These are phyloP conservation scores for Andrena minutula DNA, from an alignment of 2,888 invertebrate genomes.

Conservation along the genomic window DNA sequence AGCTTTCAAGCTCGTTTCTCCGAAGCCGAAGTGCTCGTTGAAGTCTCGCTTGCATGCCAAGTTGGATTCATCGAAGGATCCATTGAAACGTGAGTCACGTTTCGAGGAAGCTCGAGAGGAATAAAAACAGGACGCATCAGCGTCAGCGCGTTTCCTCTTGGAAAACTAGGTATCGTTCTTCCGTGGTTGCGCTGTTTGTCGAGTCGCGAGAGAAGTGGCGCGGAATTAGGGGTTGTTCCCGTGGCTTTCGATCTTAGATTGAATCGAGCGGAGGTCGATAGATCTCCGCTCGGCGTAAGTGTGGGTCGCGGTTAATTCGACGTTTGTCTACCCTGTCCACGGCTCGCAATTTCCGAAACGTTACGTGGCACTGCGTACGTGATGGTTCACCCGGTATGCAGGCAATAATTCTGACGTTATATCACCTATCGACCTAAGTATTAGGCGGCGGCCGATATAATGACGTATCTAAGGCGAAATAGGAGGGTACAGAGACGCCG, in stretches of 20 bases:
- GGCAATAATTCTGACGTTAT: conserved; percentile 81
- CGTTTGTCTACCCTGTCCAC: conserved; percentile 53
- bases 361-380: conserved; percentile 75
- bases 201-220: not conserved
- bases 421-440: conserved; percentile 84
- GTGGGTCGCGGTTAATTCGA: conserved; percentile 54
- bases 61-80: conserved; percentile 34
- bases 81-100: not conserved
- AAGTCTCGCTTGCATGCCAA: not conserved
- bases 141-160: too few species aligned
- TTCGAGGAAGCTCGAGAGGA: not conserved
- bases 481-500: conserved; percentile 72
- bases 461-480: conserved; percentile 79
- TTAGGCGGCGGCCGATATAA: conserved; percentile 83
- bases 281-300: conserved; percentile 15
- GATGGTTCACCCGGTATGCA: conserved; percentile 76
- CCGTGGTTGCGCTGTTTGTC: too few species aligned
- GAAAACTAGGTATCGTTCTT: too few species aligned
- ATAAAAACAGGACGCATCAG: not conserved
- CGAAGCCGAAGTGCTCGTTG: not conserved
- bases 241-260: not conserved
- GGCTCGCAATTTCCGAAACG: conserved; percentile 56
- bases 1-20: not conserved
- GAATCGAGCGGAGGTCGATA: not conserved
- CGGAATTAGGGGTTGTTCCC: not conserved